Evolutionary conservation across 1,140 invertebrate species (phyloP).

Genomic region (Andricus grossulariae): DNA sequence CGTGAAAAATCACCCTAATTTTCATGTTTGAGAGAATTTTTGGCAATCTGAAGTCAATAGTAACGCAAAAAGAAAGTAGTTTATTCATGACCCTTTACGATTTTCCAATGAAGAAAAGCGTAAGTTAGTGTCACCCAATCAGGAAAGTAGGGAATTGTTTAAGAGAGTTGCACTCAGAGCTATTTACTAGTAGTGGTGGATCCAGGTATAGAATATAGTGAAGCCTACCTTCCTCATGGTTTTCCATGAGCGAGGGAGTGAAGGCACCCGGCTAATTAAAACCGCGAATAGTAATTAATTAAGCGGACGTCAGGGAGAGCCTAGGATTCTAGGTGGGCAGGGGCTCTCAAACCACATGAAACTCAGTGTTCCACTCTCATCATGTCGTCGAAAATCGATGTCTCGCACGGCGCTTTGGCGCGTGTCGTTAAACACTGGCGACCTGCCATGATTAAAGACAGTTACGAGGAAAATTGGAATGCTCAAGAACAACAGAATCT

Average conservation of each 20-base stretch:
- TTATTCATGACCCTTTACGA: no score
- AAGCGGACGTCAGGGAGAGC: conserved; percentile 72
- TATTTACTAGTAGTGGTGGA: neutral
- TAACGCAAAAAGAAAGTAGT: no score
- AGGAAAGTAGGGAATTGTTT: neutral
- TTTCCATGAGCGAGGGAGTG: conserved; percentile 41
- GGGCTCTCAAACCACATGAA: conserved; percentile 62
- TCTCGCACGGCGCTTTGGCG: neutral
- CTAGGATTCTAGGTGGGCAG: conserved; percentile 69
- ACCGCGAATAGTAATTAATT: conserved; percentile 76
- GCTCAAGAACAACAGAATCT: neutral
- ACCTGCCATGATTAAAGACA: conserved; percentile 26
- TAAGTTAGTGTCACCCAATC: no score
- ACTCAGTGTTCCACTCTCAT: neutral
- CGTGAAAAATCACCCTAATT: no score
- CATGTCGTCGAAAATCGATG: conserved; percentile 47
- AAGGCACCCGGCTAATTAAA: conserved; percentile 71
- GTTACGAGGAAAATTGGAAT: conserved; percentile 27
- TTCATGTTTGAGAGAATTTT: no score
- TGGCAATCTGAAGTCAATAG: no score
- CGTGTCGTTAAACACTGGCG: conserved; percentile 22
- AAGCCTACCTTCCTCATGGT: conserved; percentile 40
- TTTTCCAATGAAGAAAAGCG: no score
- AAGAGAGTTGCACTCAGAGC: neutral
- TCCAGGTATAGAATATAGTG: conserved; percentile 35